Evolutionary conservation across 2,113 vertebrate species (phyloP), one percentile per base, ranked within the genome.

Genomic region (Mirza zaza): DNA sequence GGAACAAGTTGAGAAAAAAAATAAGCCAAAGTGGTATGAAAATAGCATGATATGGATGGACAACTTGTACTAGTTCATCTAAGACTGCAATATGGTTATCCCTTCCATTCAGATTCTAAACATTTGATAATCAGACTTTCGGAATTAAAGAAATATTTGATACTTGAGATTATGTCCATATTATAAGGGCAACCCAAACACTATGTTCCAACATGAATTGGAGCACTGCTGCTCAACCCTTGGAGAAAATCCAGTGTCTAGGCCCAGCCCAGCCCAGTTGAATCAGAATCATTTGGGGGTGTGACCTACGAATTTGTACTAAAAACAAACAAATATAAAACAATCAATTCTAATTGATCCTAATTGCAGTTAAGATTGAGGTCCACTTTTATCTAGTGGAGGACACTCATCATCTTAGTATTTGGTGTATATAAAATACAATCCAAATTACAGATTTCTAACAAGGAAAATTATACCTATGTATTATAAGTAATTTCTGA

Each of bases 251-350:
- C 12, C 11, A 65, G 45, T 32, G n/a, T 6, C 5, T 17, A 34
- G 14, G 3, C 14, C 21, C 34, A 32, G 1, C 11, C 0, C 3
- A 27, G 6, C 17, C n/a, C 50, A 34, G 36, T 3, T 45, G 14
- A 90, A 63, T 84, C 5, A 70, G 36, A 84, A 59, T 88, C 18
- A 85, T 15, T 21, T 71, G 18, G 23, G 13, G 2, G 3, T 27
- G 6, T 87, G 11, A 1, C 11, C 25, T 65, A 8, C 36, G 5
- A 4, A n/a, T 68, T 57, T 23, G 15, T 50, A 87, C 68, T 36
- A 81, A 55, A 90, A 79, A 71, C 11, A 93, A 87, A 96, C 9
- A 80, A 87, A 55, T 39, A 70, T 68, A 36, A 50, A 68, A 32
- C 14, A 67, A 36, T 79, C 25, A 11, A 77, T 34, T 83, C 42